phyloP scores from a whole-genome alignment of 2,113 vertebrate genomes.

The Chelonoidis abingdonii region DNA sequence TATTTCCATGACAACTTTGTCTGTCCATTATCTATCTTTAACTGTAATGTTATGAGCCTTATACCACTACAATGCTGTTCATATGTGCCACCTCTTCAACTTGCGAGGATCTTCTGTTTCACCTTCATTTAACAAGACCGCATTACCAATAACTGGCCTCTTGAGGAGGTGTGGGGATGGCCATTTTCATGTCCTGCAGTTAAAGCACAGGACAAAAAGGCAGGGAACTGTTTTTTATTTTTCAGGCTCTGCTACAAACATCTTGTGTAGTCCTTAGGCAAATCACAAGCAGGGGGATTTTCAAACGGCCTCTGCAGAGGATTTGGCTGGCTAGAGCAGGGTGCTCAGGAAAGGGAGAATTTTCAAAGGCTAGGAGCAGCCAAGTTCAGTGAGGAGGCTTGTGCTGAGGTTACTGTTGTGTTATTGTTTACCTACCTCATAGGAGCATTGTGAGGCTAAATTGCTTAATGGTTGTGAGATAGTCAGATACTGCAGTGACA shows the following conservation, averaged over 20 bases:
- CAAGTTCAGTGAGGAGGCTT: not conserved
- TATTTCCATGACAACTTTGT: not conserved
- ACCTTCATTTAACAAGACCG: not conserved
- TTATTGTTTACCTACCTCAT: not conserved
- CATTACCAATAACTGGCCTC: not conserved
- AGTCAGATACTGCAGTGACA: not conserved
- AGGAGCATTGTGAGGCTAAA: not conserved
- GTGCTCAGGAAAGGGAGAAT: not conserved
- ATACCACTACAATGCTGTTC: not conserved
- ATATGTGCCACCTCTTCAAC: not conserved
- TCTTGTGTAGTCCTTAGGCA: not conserved
- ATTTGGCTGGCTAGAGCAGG: not conserved
- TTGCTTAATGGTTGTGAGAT: not conserved
- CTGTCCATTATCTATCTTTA: not conserved
- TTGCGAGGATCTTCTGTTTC: not conserved
- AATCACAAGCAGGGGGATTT: not conserved
- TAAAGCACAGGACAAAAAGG: not conserved
- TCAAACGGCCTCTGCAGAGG: not conserved
- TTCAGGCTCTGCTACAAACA: not conserved
- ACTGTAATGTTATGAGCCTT: not conserved
- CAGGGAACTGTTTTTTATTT: not conserved
- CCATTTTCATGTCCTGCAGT: not conserved
- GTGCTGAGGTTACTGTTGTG: not conserved
- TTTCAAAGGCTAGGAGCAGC: not conserved
- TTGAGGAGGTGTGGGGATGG: not conserved